Conservation (phyloP, 2,888 invertebrate species). For the Dyspetes luteomarginatus region DNA sequence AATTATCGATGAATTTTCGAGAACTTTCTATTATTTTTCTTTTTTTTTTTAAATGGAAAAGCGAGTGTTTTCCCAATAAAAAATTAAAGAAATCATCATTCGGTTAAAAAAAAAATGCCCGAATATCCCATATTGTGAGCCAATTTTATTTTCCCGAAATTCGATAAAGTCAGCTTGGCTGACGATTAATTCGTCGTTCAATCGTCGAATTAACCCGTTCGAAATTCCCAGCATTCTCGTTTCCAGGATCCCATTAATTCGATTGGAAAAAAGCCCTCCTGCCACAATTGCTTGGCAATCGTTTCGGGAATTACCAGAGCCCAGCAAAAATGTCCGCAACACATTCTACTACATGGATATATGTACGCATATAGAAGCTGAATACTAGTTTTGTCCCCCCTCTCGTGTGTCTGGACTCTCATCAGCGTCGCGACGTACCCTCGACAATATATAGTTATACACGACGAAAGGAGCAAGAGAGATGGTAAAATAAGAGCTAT, state of each 20-base stretch:
- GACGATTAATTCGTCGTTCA: not conserved
- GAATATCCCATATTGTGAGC: too few relatives aligned
- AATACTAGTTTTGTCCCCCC: not conserved
- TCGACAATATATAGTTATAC: constrained; percentile 1
- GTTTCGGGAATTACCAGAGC: constrained; percentile 55
- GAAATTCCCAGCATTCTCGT: constrained; percentile 25
- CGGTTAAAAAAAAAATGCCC: too few relatives aligned
- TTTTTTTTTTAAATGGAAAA: too few relatives aligned
- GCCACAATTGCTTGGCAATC: not conserved
- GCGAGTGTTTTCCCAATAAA: too few relatives aligned
- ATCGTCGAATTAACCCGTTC: not conserved
- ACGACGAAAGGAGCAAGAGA: constrained; percentile 21
- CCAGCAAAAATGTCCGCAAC: constrained; percentile 25
- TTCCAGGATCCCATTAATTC: not conserved
- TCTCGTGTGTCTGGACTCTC: not conserved
- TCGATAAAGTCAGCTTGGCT: not conserved
- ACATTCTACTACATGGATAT: not conserved
- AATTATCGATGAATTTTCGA: not conserved
- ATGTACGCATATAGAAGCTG: not conserved
- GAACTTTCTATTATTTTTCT: not conserved
- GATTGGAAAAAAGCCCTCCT: constrained; percentile 4
- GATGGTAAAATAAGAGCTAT: constrained; percentile 20
- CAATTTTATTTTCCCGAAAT: not conserved
- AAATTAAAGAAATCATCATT: too few relatives aligned
- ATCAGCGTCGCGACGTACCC: not conserved